Conservation (phyloP, 2,797 vertebrate genomes). For the Varecia variegata region DNA sequence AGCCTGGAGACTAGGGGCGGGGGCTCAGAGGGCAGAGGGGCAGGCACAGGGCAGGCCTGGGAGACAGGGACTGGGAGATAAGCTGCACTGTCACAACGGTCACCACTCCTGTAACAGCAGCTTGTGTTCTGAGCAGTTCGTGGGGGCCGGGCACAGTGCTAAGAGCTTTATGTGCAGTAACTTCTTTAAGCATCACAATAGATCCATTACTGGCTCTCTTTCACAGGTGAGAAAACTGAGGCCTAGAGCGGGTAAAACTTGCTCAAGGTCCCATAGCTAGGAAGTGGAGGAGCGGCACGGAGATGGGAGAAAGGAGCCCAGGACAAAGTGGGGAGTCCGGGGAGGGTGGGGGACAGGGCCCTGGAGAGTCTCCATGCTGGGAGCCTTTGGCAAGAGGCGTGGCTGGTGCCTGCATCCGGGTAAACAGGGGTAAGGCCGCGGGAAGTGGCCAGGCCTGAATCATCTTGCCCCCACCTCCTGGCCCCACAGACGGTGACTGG, state of each 20-base stretch:
- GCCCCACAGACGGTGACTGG: not conserved
- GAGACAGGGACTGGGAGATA: fast-evolving
- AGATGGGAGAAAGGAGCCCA: not conserved
- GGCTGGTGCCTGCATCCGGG: not conserved
- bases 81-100: not conserved
- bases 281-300: not conserved
- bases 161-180: not conserved
- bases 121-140: not conserved
- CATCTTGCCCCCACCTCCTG: not conserved
- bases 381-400: not conserved
- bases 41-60: not conserved
- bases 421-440: constrained; percentile 50
- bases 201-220: not conserved
- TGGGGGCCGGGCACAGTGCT: not conserved
- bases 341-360: not conserved
- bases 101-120: not conserved
- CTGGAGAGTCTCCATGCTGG: not conserved
- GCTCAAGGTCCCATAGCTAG: not conserved
- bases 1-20: not conserved
- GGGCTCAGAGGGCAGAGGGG: not conserved
- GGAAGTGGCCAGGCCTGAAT: constrained; percentile 56
- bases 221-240: constrained; percentile 38
- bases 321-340: not conserved
- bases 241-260: not conserved
- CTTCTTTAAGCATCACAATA: not conserved